A percentile compares a stretch with the other conserved stretches of the same genome.
Conservation (phyloP, 2,113 vertebrate species). For the Platysternon megacephalum region DNA sequence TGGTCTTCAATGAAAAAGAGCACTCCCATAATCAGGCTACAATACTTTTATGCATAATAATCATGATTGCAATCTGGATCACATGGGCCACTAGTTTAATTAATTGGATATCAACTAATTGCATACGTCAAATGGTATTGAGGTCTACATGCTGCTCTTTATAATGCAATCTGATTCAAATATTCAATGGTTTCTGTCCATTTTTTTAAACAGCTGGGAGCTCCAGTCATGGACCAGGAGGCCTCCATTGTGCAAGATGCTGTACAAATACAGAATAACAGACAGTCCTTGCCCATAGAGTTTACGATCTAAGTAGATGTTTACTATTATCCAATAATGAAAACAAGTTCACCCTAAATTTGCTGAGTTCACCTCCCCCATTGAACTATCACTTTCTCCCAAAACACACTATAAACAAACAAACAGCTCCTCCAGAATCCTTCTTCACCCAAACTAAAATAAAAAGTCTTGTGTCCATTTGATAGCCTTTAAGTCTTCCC, state of each 20-base stretch:
- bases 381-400: not conserved
- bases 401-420: not conserved
- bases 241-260: not conserved
- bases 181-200: not conserved
- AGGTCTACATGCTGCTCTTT: not conserved
- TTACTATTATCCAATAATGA: rapidly evolving
- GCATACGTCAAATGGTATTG: not conserved
- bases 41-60: not conserved
- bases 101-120: not conserved
- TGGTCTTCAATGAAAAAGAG: rapidly evolving
- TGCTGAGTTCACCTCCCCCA: not conserved
- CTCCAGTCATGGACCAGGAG: not conserved
- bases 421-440: not conserved
- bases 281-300: not conserved
- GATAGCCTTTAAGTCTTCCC: rapidly evolving
- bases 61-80: not conserved
- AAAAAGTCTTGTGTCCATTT: not conserved
- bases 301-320: rapidly evolving
- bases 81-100: not conserved
- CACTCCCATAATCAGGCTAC: not conserved
- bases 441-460: not conserved
- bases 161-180: not conserved
- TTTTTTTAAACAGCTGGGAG: not conserved
- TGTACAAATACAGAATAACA: not conserved
- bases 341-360: not conserved